Conservation (phyloP, 1,140 invertebrate genomes). For the Hormaphis cornu region DNA sequence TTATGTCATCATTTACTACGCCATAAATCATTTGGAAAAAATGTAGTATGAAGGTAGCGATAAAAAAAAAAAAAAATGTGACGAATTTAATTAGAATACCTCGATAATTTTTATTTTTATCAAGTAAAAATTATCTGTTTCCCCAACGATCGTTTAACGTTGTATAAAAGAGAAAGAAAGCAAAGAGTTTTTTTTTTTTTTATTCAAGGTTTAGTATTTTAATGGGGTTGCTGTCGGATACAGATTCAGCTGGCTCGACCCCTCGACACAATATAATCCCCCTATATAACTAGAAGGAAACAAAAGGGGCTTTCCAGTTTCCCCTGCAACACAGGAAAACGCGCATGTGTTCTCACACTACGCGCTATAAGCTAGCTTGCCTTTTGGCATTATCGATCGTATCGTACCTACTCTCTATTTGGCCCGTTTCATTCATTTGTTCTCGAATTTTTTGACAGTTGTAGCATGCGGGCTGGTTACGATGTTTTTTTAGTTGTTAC, state of each 20-base stretch:
- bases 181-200: slow-evolving; percentile 14
- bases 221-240: slow-evolving; percentile 13
- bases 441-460: not conserved
- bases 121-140: not conserved
- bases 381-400: slow-evolving; percentile 23
- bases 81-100: no score
- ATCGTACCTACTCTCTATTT: not conserved
- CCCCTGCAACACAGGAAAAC: not conserved
- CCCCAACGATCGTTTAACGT: not conserved
- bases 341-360: slow-evolving; percentile 6
- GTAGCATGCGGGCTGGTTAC: no score
- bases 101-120: no score
- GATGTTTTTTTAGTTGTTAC: no score
- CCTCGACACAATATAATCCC: slow-evolving; percentile 22
- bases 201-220: slow-evolving; percentile 5
- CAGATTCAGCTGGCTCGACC: slow-evolving; percentile 17
- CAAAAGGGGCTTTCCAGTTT: slow-evolving; percentile 24
- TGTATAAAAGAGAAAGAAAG: not conserved
- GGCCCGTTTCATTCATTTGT: slow-evolving; percentile 20
- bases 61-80: no score
- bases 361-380: not conserved
- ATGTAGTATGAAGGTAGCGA: no score
- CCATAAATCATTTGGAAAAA: no score
- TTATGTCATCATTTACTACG: no score
- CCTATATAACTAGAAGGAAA: slow-evolving; percentile 29